A percentile compares a stretch with the other conserved stretches of the same genome.
Evolutionary conservation across 1,140 invertebrate species (phyloP).

Genomic region (Sarcophaga peregrina): DNA sequence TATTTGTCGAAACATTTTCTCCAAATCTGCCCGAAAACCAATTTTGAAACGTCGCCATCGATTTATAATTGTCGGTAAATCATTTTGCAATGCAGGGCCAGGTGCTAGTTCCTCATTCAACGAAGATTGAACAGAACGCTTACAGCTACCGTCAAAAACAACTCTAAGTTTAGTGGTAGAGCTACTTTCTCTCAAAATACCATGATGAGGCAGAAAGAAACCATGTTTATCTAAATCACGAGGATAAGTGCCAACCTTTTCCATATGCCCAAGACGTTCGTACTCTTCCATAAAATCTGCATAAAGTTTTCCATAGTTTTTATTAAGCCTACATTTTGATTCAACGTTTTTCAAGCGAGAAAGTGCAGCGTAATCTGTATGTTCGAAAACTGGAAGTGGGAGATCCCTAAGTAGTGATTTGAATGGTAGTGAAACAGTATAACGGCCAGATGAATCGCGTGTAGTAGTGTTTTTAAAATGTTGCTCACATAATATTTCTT

Average conservation of each 20-base stretch:
- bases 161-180: too few species aligned
- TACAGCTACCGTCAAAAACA: too few species aligned
- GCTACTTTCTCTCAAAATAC: too few species aligned
- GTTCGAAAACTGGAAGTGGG: not conserved
- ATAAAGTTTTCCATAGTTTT: not conserved
- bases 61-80: conserved; percentile 9
- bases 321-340: not conserved
- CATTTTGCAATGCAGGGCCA: conserved; percentile 20
- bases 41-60: conserved; percentile 3
- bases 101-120: not conserved
- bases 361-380: not conserved
- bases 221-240: too few species aligned
- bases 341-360: conserved; percentile 3
- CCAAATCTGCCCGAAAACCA: not conserved
- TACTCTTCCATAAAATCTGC: too few species aligned
- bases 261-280: too few species aligned
- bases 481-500: not conserved
- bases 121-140: too few species aligned
- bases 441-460: not conserved
- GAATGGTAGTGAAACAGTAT: not conserved
- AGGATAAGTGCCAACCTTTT: too few species aligned
- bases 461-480: not conserved
- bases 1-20: conserved; percentile 23
- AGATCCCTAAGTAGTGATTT: not conserved
- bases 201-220: too few species aligned